phyloP scores from a whole-genome alignment of 2,888 invertebrate genomes.

The Epinotia demarniana region DNA sequence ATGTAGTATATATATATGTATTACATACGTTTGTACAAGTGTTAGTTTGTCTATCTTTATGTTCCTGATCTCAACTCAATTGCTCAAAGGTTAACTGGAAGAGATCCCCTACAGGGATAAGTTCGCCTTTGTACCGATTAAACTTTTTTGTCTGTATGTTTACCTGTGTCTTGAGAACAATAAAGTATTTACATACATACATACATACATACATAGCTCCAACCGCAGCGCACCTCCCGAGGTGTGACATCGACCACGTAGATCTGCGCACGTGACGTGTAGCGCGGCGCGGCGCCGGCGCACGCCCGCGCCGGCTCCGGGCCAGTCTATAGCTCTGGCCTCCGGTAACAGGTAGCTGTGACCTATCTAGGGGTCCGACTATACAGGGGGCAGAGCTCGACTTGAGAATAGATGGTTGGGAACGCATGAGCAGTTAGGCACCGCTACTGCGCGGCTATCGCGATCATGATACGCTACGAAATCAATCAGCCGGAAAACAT shows the following conservation, averaged over 20 bases:
- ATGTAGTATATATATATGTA: too few species aligned
- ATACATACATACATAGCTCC: too few species aligned
- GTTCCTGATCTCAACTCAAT: too few species aligned
- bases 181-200: too few species aligned
- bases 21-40: too few species aligned
- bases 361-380: neutral
- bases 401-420: conserved; percentile 2
- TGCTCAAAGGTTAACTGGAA: too few species aligned
- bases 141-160: too few species aligned
- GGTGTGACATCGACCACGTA: conserved; percentile 38
- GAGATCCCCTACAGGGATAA: too few species aligned
- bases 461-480: conserved; percentile 27
- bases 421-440: conserved; percentile 8
- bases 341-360: neutral
- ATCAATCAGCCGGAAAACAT: conserved; percentile 28
- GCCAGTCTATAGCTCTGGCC: neutral
- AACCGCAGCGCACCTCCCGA: neutral
- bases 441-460: conserved; percentile 3
- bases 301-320: neutral
- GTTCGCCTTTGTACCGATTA: too few species aligned
- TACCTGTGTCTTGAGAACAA: too few species aligned
- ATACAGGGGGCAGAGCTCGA: neutral
- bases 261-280: conserved; percentile 31
- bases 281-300: neutral
- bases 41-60: too few species aligned